These are phyloP conservation scores for Ptilonorhynchus violaceus DNA, from an alignment of 2,113 vertebrate species.

Conservation along the genomic window DNA sequence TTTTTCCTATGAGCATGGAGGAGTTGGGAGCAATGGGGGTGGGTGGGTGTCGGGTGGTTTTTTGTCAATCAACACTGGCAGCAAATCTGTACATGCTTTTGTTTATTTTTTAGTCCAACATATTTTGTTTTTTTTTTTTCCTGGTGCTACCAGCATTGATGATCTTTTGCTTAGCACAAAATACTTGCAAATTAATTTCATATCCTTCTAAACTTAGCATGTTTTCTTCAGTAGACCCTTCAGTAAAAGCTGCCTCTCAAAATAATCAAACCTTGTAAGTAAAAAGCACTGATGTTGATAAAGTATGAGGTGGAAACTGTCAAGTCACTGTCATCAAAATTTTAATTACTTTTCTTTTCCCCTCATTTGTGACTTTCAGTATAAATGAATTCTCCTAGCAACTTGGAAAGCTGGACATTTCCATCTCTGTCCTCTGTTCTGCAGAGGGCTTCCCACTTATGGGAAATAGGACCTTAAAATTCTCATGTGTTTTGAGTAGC, in stretches of 20 bases:
- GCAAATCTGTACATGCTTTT: not conserved
- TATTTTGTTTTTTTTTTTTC: not conserved
- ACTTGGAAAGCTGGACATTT: not conserved
- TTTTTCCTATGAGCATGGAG: not conserved
- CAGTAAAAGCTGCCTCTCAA: not conserved
- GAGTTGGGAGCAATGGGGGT: not conserved
- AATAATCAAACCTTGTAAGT: not conserved
- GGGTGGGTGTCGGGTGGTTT: fast-evolving
- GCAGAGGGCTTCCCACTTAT: not conserved
- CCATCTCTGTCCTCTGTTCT: not conserved
- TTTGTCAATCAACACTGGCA: not conserved
- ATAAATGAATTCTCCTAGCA: not conserved
- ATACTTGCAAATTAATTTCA: not conserved
- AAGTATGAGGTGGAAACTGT: not conserved
- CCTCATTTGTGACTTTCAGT: not conserved
- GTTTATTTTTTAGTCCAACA: not conserved
- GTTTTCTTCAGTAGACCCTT: not conserved
- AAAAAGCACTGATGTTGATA: not conserved
- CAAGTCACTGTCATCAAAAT: not conserved
- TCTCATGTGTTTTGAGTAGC: not conserved
- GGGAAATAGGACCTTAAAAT: not conserved
- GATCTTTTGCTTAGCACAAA: not conserved
- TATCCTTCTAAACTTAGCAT: not conserved
- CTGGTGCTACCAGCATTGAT: not conserved
- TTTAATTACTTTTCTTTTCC: not conserved